Evolutionary conservation across 2,888 invertebrate species (phyloP), one percentile per base, ranked within the genome.

Genomic region (Rugalucina vietnamica): DNA sequence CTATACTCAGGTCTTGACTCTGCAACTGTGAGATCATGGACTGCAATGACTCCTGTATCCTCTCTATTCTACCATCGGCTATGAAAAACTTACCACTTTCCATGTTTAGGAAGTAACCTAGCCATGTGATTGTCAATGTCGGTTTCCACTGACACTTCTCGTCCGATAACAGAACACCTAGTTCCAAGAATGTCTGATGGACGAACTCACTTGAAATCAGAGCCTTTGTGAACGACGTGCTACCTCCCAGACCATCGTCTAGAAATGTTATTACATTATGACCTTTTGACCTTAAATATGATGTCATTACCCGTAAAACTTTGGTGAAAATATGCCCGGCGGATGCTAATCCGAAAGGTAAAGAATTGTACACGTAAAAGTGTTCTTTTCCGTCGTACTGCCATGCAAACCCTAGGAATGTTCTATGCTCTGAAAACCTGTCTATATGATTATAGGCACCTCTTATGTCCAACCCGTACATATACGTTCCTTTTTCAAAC

Each of bases 211-310:
- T 70, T 24, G 50, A 39, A n/a, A 32, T 4, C 34, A 43, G 34
- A 70, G 77, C 77, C 10, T 39, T 24, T 27, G 21, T 70, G 34
- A 49, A 36, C 36, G 49, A 73, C 10, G 65, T 70, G 1, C 65
- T 27, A 36, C 71, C 83, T 1, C 27, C 72, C 21, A 83, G 27
- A 43, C 76, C 83, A 32, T 83, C 83, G 37, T 83, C 83, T 71
- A 83, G 29, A 65, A 69, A 80, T 65, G 76, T 76, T 12, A 72
- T 49, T 21, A 81, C 37, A 0, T n/a, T 75, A n/a, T 65, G n/a
- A 69, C 79, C 83, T 21, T n/a, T 43, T 37, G 34, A 39, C 37
- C 83, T 72, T 29, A 29, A 29, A 32, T 57, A 57, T n/a, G 49
- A 54, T 12, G 78, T 14, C 60, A 60, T 5, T 3, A 60, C 60